Evolutionary conservation across 2,113 vertebrate genomes (phyloP), one percentile per base, ranked within the genome.

Genomic region (Synodontis membranacea): DNA sequence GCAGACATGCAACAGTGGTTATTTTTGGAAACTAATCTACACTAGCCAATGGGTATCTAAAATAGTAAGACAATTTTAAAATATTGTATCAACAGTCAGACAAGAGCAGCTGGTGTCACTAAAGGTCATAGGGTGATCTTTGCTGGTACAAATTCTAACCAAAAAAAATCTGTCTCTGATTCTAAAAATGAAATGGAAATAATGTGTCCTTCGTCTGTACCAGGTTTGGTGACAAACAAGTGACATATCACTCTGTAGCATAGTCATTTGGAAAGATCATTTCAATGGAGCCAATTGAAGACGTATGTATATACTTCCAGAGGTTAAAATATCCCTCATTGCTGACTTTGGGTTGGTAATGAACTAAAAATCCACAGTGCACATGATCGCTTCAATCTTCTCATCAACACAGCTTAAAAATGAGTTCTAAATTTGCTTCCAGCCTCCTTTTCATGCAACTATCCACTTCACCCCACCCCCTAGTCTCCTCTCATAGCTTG

Each of bases 11-110:
- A 76, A 56, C 76, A 42, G 21, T 34, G 15, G 39, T 78, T 83
- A 84, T 84, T 66, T 64, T 74, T 50, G 84, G 84, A 82, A 82
- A 86, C 28, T 37, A 28, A 46, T 83, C 62, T 58, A 83, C 37
- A 42, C 39, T 25, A 37, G 54, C 42, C 39, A 48, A 54, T 66
- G 48, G 25, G 48, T 25, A 34, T 44, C 84, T 42, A 74, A 89
- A 84, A 88, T 86, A 84, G 84, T 75, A 84, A 56, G 64, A 66
- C 37, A 84, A 44, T 58, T 74, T 62, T 70, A 28, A 66, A 75
- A 75, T 87, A 80, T 74, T 54, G 4, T 37, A 34, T 34, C 11
- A 70, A 78, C 74, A 52, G 37, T 50, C 39, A 75, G 23, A 87
- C 58, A 28, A 72, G 70, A 46, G 66, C 52, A 86, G 74, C 84